A percentile compares a stretch with the other conserved stretches of the same genome.
Evolutionary conservation across 2,113 vertebrate species (phyloP).

Genomic region (Bathybates hornii): DNA sequence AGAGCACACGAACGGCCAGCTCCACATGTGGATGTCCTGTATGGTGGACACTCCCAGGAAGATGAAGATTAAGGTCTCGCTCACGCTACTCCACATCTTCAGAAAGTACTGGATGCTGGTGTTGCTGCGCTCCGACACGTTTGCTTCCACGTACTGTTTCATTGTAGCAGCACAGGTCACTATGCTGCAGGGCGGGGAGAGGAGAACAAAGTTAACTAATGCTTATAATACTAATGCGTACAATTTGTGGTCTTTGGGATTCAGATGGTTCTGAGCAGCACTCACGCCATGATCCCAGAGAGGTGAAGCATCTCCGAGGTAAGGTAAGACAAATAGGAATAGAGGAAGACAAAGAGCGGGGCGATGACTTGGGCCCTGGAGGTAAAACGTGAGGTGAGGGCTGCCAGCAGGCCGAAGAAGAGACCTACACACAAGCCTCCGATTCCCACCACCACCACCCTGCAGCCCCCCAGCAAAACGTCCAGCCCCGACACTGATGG

Average conservation of each 20-base stretch:
- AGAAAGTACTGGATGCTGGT: constrained; percentile 83
- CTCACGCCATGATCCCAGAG: constrained; percentile 80
- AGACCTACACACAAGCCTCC: constrained; percentile 74
- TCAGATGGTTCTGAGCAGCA: background rate
- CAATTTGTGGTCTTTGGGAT: background rate
- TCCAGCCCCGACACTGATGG: constrained; percentile 63
- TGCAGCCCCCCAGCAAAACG: constrained; percentile 69
- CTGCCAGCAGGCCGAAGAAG: constrained; percentile 69
- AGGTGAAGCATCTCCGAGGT: constrained; percentile 81
- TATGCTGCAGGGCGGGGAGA: constrained; percentile 57
- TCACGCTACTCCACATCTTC: constrained; percentile 84
- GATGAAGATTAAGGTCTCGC: constrained; percentile 81
- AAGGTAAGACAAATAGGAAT: constrained; percentile 80
- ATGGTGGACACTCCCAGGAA: constrained; percentile 81
- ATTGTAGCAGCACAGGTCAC: constrained; percentile 80
- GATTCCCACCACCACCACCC: constrained; percentile 75
- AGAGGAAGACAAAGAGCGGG: constrained; percentile 82
- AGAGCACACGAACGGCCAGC: constrained; percentile 78
- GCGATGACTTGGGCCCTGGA: constrained; percentile 77
- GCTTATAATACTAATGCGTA: background rate
- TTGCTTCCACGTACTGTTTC: constrained; percentile 81
- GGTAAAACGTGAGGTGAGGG: constrained; percentile 77
- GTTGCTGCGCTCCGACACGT: constrained; percentile 80
- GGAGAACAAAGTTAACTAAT: background rate
- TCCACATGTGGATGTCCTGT: constrained; percentile 79